Evolutionary conservation across 37 sponge, comb jelly and placozoan species (phyloP).

Genomic region (Geodia barretti): DNA sequence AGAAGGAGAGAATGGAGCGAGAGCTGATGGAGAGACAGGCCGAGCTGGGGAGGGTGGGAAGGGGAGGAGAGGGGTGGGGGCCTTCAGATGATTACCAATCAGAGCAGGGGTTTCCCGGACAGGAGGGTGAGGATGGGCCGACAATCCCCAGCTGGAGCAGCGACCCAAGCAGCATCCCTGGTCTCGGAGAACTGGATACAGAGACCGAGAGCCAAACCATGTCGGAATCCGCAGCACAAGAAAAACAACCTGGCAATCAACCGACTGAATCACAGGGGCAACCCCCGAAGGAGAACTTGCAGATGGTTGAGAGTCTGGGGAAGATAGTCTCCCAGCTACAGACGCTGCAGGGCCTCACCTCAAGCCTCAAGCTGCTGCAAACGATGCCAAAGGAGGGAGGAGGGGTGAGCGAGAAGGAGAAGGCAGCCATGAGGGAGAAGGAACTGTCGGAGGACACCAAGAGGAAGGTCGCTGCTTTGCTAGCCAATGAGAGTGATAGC

Average conservation of each 20-base stretch:
- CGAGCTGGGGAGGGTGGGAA: not conserved
- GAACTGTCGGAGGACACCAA: constrained; percentile 44
- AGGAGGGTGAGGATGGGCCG: not conserved
- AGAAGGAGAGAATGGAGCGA: not conserved
- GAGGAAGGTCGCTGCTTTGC: constrained; percentile 56
- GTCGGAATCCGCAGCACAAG: not conserved
- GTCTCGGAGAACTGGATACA: not conserved
- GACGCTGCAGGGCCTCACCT: constrained; percentile 33
- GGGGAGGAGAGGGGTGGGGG: not conserved
- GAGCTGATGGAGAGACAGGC: not conserved
- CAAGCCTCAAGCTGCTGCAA: constrained; percentile 31
- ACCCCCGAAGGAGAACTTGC: not conserved
- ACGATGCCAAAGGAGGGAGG: not conserved
- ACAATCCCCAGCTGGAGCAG: not conserved
- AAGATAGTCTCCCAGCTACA: constrained; percentile 55
- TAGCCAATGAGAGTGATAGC: constrained; percentile 72
- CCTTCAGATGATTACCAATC: not conserved
- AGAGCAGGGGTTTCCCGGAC: too few species aligned
- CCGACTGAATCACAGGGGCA: not conserved
- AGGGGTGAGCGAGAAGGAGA: not conserved
- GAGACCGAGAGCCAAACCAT: not conserved
- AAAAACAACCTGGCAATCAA: not conserved
- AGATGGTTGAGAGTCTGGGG: constrained; percentile 50
- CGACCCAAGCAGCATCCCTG: not conserved
- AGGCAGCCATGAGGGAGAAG: not conserved